Percentiles rank a stretch among this genome's conserved stretches.
These are phyloP conservation scores for Ectropis crepuscularia DNA, from an alignment of 2,888 invertebrate species.

Conservation along the genomic window DNA sequence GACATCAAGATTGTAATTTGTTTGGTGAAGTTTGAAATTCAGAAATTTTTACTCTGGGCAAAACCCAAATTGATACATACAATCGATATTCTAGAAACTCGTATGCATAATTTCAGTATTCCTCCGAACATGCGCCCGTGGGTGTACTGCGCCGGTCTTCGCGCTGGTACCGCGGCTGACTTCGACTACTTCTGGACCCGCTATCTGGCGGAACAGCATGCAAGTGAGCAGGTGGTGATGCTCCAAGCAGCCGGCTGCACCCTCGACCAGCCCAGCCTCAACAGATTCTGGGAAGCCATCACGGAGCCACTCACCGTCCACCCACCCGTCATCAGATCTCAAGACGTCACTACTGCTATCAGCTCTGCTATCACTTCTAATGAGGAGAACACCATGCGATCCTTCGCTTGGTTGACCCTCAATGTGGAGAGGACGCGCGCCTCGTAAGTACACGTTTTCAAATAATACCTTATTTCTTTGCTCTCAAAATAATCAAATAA, in stretches of 20 bases:
- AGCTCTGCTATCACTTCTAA: slow-evolving; percentile 81
- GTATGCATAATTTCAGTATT: slow-evolving; percentile 47
- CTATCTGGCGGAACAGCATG: slow-evolving; percentile 84
- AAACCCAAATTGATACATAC: no score
- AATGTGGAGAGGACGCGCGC: slow-evolving; percentile 52
- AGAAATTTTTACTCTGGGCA: no score
- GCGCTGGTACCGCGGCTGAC: slow-evolving; percentile 84
- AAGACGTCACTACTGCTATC: slow-evolving; percentile 73
- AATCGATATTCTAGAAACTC: no score
- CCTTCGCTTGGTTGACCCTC: slow-evolving; percentile 79
- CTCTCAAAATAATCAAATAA: no score
- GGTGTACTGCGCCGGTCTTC: slow-evolving; percentile 91
- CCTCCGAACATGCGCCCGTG: slow-evolving; percentile 84
- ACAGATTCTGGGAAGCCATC: slow-evolving; percentile 59
- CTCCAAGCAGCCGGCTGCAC: slow-evolving; percentile 89
- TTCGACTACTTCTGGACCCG: slow-evolving; percentile 88
- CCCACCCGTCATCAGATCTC: slow-evolving; percentile 61
- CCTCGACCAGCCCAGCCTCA: slow-evolving; percentile 66
- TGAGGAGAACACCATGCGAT: slow-evolving; percentile 81
- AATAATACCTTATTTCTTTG: no score
- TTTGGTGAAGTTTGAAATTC: no score
- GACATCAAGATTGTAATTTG: no score
- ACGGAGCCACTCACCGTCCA: slow-evolving; percentile 46
- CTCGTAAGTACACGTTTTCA: slow-evolving; percentile 52
- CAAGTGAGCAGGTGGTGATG: slow-evolving; percentile 88